Percentiles rank a stretch among this genome's conserved stretches.
Evolutionary conservation across 2,113 vertebrate genomes (phyloP).

Genomic region (Neofelis nebulosa): DNA sequence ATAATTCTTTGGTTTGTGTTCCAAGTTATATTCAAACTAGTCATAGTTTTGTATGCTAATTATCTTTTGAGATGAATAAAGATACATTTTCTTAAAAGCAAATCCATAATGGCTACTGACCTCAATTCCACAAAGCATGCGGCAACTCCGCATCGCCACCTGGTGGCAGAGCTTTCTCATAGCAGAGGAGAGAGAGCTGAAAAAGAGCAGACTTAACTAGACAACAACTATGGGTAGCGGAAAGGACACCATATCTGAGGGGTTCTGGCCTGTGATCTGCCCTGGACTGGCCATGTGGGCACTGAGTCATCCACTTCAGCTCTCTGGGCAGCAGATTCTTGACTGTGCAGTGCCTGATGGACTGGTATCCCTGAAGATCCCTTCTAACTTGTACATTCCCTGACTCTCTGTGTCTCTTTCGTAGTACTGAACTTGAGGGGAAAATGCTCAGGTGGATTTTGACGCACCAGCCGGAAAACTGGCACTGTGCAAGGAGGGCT

Average conservation of each 20-base stretch:
- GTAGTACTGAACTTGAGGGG: background rate
- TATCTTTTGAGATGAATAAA: conserved; percentile 1
- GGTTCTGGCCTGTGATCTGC: background rate
- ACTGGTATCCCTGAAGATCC: background rate
- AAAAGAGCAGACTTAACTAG: background rate
- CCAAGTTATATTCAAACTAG: background rate
- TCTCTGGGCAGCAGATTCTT: background rate
- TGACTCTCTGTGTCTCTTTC: background rate
- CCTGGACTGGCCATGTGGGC: background rate
- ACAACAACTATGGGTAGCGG: accelerated
- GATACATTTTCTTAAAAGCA: background rate
- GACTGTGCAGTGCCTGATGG: background rate
- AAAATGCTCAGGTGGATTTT: background rate
- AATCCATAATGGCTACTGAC: background rate
- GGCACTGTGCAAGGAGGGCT: background rate
- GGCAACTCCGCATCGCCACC: conserved; percentile 60
- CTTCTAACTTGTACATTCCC: background rate
- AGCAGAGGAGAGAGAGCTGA: background rate
- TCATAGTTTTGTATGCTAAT: background rate
- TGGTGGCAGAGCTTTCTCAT: conserved; percentile 45
- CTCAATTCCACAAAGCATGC: accelerated
- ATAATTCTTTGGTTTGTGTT: background rate
- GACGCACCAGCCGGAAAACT: background rate
- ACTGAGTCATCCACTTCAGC: background rate
- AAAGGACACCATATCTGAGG: background rate